Evolutionary conservation across 2,888 invertebrate species (phyloP).

Genomic region (Torymus tubicola): DNA sequence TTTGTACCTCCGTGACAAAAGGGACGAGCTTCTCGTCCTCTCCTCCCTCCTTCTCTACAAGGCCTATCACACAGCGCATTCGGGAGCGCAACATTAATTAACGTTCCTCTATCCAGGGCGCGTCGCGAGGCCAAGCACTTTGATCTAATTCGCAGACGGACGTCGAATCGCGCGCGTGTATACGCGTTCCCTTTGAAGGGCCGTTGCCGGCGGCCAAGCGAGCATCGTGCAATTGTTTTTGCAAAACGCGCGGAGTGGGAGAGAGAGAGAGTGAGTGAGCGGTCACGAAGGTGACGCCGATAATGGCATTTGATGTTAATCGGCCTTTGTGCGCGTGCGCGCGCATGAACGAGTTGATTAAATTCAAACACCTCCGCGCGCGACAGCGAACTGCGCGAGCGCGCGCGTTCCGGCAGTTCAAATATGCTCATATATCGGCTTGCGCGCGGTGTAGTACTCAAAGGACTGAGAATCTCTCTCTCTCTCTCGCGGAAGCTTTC

Average conservation of each 20-base stretch:
- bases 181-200: constrained; percentile 11
- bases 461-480: constrained; percentile 66
- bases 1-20: no score
- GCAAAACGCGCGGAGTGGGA: constrained; percentile 11
- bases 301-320: constrained; percentile 74
- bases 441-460: constrained; percentile 61
- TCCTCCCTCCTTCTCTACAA: no score
- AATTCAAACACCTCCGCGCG: constrained; percentile 73
- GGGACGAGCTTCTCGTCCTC: no score
- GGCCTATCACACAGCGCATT: not conserved
- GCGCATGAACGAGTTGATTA: constrained; percentile 75
- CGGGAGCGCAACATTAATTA: constrained; percentile 44
- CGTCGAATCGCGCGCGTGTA: constrained; percentile 1
- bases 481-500: constrained; percentile 26
- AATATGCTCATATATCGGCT: constrained; percentile 75
- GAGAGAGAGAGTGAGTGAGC: no score
- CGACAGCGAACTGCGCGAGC: not conserved
- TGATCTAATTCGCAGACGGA: constrained; percentile 43
- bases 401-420: constrained; percentile 63
- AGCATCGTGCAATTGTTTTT: constrained; percentile 51
- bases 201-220: not conserved
- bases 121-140: constrained; percentile 38
- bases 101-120: constrained; percentile 38
- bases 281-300: constrained; percentile 27
- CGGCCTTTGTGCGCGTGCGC: constrained; percentile 68